Evolutionary conservation across 53 echinoderm and acorn worm species (phyloP), one percentile per base, ranked within the genome.

Genomic region (Holothuria leucospilota): DNA sequence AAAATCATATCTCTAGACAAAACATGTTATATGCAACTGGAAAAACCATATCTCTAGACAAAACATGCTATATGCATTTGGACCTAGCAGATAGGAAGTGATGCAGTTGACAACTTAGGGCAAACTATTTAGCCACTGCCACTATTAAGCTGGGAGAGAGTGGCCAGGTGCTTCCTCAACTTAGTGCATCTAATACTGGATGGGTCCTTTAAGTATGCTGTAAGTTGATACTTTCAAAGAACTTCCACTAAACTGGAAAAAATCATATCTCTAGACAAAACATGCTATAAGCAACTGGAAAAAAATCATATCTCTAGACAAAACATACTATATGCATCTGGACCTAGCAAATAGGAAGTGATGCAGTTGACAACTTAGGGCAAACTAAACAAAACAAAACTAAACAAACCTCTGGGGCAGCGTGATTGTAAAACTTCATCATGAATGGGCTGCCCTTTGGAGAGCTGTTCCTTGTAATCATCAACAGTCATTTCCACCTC

Each of bases 101-200:
- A 40, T 40, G 7, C 40, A 40, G 40, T 40, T 40, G 40, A 40
- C 40, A 40, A 40, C 40, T 40, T 4, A 40, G 40, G 40, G 7
- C 40, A 40, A 40, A 40, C 40, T 40, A 40, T 40, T 40, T 4
- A 40, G 4, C 40, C 7, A 5, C 4, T 5, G 40, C 40, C 40
- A 40, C 40, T 40, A 7, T 5, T 13, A 0, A 92, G 40, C 53
- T 92, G 92, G 2, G 89, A 92, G 39, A 82, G 21, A 23, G 88
- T 86, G 10, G 85, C 88, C 14, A 91, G 77, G 34, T 88, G 78
- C 56, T 92, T 89, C 40, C 92, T 58, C 6, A 92, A 62, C 62
- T 89, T 92, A 6, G 92, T 92, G 39, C 88, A 85, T 39, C 81
- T 68, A 13, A 92, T 85, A n/a, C 60, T 80, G 20, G 84, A 67